Evolutionary conservation across 1,140 invertebrate genomes (phyloP).

Genomic region (Caenorhabditis briggsae): DNA sequence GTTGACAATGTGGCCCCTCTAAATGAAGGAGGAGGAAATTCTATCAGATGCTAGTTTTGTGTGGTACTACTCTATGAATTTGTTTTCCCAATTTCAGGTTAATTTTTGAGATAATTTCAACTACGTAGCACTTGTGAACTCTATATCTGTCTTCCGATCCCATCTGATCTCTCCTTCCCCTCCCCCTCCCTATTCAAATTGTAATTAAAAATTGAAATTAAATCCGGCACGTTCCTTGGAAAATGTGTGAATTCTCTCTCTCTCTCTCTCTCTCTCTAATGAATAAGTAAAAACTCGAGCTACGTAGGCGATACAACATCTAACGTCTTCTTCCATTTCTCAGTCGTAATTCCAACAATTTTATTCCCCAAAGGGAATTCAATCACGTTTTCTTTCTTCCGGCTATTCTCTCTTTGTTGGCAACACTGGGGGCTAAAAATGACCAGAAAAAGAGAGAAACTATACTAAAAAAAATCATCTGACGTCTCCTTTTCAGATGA

Average conservation of each 20-base stretch:
- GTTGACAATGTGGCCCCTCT: too few relatives aligned
- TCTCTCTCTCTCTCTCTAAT: not conserved
- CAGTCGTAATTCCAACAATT: not conserved
- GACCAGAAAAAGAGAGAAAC: not conserved
- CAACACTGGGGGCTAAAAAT: not conserved
- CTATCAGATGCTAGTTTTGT: too few relatives aligned
- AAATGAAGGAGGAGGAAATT: too few relatives aligned
- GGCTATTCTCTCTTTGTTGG: not conserved
- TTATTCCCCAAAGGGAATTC: constrained; percentile 17
- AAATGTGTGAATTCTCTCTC: not conserved
- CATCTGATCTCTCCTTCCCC: not conserved
- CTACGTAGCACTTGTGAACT: too few relatives aligned
- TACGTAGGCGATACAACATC: not conserved
- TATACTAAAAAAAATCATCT: not conserved
- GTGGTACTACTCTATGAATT: too few relatives aligned
- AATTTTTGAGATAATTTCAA: not conserved
- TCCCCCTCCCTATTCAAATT: not conserved
- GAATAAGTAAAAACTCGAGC: not conserved
- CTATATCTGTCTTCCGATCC: not conserved
- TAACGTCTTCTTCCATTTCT: not conserved
- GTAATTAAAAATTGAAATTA: constrained; percentile 15
- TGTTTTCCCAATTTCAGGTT: not conserved
- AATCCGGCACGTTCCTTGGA: not conserved
- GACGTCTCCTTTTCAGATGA: constrained; percentile 8
- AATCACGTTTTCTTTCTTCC: constrained; percentile 31